These are phyloP conservation scores for Aphelenchoides fujianensis DNA, from an alignment of 1,140 invertebrate species.

Conservation along the genomic window DNA sequence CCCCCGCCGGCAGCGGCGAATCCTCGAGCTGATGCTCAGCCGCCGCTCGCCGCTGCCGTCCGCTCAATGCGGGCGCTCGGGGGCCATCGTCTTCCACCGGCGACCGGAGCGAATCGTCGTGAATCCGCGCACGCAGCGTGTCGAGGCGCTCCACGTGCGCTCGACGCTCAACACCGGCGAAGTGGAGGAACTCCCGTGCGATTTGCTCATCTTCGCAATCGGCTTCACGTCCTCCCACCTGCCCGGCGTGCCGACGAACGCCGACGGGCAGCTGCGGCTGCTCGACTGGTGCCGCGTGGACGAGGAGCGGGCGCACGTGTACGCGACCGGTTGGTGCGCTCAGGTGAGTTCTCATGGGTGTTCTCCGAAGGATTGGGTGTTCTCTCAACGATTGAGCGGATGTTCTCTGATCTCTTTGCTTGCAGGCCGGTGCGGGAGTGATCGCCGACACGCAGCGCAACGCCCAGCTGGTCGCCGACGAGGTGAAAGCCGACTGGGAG, in stretches of 20 bases:
- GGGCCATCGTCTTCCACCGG: slow-evolving; percentile 30
- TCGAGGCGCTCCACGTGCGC: slow-evolving; percentile 26
- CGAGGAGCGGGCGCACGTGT: slow-evolving; percentile 67
- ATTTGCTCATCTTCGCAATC: slow-evolving; percentile 48
- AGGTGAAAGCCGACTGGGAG: slow-evolving; percentile 72
- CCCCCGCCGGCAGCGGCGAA: slow-evolving; percentile 20
- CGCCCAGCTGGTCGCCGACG: slow-evolving; percentile 75
- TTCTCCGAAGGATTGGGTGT: neutral
- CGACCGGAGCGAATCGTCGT: slow-evolving; percentile 27
- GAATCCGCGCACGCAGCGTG: slow-evolving; percentile 13
- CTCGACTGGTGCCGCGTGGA: slow-evolving; percentile 68
- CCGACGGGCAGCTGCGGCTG: neutral
- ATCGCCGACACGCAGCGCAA: slow-evolving; percentile 88
- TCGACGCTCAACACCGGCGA: slow-evolving; percentile 64
- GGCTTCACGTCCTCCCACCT: slow-evolving; percentile 44
- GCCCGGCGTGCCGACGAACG: slow-evolving; percentile 22
- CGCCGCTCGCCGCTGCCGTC: slow-evolving; percentile 12
- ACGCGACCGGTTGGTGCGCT: slow-evolving; percentile 87
- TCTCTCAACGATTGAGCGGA: neutral
- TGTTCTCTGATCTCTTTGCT: slow-evolving; percentile 7
- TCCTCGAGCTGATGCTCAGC: slow-evolving; percentile 45
- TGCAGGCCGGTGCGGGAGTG: slow-evolving; percentile 70
- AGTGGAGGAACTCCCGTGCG: slow-evolving; percentile 34
- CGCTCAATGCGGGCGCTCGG: slow-evolving; percentile 3
- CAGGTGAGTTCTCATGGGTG: slow-evolving; percentile 68